Percentiles rank a stretch among this genome's conserved stretches.
phyloP scores from a whole-genome alignment of 2,797 vertebrate species.

The Sebastes oblongus region DNA sequence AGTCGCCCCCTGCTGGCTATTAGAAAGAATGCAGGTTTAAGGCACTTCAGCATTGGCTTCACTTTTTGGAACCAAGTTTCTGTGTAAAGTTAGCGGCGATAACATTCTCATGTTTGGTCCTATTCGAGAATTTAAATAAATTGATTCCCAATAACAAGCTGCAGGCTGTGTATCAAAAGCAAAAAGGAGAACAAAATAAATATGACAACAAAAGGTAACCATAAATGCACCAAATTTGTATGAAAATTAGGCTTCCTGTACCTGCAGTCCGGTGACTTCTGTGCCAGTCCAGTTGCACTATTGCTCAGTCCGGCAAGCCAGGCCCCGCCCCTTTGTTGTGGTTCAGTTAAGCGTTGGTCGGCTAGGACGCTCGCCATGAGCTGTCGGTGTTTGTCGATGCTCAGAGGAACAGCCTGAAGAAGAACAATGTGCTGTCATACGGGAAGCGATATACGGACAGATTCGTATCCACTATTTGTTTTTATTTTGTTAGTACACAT shows the following conservation, averaged over 20 bases:
- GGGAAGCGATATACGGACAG: no score
- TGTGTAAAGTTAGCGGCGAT: neutral
- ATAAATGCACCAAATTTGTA: neutral
- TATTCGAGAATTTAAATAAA: neutral
- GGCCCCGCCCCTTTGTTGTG: conserved; percentile 88
- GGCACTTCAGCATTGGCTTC: neutral
- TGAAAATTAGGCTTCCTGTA: conserved; percentile 41
- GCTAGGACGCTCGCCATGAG: conserved; percentile 87
- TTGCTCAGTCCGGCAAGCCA: conserved; percentile 87
- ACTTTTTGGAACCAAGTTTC: neutral
- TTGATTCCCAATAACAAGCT: neutral
- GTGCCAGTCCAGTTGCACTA: conserved; percentile 73
- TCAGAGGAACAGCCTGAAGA: conserved; percentile 77
- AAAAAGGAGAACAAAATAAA: neutral
- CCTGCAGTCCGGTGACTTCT: conserved; percentile 88
- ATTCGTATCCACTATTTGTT: no score
- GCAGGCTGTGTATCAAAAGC: neutral
- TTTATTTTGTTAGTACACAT: no score
- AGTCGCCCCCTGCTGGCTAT: no score
- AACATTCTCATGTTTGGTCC: neutral
- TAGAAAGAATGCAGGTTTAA: no score
- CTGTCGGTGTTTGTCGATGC: conserved; percentile 83
- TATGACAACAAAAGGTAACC: neutral
- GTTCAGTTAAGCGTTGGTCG: conserved; percentile 85
- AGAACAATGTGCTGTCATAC: neutral